Conservation (phyloP, 2,797 vertebrate genomes). For the Coregonus suidteri region DNA sequence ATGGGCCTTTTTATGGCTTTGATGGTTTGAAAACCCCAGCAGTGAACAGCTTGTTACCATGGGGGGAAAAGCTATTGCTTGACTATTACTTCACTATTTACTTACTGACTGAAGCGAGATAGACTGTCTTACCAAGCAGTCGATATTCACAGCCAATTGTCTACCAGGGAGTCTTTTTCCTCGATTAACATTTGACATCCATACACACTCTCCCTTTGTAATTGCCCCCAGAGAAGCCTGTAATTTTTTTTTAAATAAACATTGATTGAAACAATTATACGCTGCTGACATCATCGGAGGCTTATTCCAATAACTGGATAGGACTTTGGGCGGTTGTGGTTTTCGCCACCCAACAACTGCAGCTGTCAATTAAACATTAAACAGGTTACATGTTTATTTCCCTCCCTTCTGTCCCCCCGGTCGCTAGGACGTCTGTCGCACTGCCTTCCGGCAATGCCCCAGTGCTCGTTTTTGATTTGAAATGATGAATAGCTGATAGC, state of each 20-base stretch:
- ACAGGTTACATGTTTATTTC: conserved; percentile 30
- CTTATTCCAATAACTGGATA: conserved; percentile 26
- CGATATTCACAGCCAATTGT: neutral
- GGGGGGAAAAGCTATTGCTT: neutral
- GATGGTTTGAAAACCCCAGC: conserved; percentile 15
- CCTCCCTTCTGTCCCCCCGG: neutral
- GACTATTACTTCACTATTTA: neutral
- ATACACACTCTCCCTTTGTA: neutral
- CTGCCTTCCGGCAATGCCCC: conserved; percentile 86
- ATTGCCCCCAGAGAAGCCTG: conserved; percentile 13
- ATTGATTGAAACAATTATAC: conserved; percentile 3
- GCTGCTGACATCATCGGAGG: conserved; percentile 7
- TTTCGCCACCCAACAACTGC: conserved; percentile 29
- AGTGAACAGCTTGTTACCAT: neutral
- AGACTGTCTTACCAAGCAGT: neutral
- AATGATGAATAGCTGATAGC: conserved; percentile 91
- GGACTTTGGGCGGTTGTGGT: conserved; percentile 36
- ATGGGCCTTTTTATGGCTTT: conserved; percentile 11
- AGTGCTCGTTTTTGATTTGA: conserved; percentile 87
- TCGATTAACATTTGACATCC: conserved; percentile 26
- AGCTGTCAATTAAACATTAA: conserved; percentile 47
- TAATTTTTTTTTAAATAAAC: conserved; percentile 5
- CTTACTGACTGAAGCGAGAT: neutral
- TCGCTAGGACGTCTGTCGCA: conserved; percentile 14
- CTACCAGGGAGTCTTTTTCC: conserved; percentile 2